Conservation (phyloP, 1,140 invertebrate genomes). For the Cotesia typhae region DNA sequence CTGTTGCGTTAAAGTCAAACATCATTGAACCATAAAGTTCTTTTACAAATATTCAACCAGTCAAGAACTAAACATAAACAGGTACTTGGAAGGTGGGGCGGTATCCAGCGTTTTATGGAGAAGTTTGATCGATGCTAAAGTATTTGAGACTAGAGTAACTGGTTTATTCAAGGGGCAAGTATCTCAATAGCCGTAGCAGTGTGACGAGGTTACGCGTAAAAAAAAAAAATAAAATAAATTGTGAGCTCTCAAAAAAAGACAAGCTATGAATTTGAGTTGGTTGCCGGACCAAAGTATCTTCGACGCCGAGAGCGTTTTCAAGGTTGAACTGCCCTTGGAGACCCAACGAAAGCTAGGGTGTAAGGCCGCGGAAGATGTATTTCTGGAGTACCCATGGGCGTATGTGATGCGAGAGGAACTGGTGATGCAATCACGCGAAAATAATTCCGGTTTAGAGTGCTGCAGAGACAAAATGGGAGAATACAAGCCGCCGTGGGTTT, state of each 20-base stretch:
- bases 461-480: conserved; percentile 62
- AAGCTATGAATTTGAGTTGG: conserved; percentile 44
- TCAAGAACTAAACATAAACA: neutral
- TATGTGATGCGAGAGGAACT: conserved; percentile 68
- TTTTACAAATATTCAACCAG: too few relatives aligned
- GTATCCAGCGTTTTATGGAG: neutral
- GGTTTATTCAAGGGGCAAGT: neutral
- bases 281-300: conserved; percentile 51
- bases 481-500: conserved; percentile 67
- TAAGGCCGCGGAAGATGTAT: conserved; percentile 63
- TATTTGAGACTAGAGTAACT: neutral
- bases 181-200: too few relatives aligned
- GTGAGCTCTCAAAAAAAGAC: conserved; percentile 41
- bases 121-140: conserved; percentile 49
- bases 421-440: conserved; percentile 49
- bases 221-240: neutral
- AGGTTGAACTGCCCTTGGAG: conserved; percentile 44
- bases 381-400: conserved; percentile 78
- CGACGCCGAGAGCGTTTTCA: conserved; percentile 47
- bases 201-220: neutral
- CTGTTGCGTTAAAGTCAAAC: too few relatives aligned
- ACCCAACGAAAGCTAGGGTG: conserved; percentile 51
- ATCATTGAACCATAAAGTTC: too few relatives aligned
- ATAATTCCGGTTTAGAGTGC: conserved; percentile 63
- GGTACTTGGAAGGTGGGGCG: neutral